These are phyloP conservation scores for Ellobium chinense DNA, from an alignment of 2,888 invertebrate species.

Conservation along the genomic window DNA sequence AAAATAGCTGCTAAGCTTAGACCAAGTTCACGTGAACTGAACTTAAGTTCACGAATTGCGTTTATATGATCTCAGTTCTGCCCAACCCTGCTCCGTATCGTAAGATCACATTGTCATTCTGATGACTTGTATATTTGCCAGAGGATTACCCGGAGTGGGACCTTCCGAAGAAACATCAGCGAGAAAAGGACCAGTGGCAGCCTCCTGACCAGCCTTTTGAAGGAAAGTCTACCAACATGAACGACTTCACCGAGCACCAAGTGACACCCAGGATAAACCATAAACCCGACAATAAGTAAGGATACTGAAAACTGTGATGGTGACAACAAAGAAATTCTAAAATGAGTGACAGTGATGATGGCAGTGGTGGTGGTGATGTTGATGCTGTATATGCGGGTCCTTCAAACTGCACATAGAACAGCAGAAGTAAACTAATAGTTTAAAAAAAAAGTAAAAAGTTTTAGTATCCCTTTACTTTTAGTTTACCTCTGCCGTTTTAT, in stretches of 20 bases:
- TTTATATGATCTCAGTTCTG: no score
- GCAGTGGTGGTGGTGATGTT: no score
- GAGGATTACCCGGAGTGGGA: slow-evolving; percentile 76
- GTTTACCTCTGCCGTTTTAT: no score
- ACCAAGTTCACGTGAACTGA: no score
- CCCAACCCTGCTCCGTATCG: no score
- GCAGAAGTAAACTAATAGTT: neutral
- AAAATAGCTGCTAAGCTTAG: no score
- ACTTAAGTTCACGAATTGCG: no score
- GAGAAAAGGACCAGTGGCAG: slow-evolving; percentile 46
- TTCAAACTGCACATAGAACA: neutral
- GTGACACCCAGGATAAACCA: slow-evolving; percentile 35
- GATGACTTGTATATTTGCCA: slow-evolving; percentile 42
- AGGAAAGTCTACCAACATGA: slow-evolving; percentile 64
- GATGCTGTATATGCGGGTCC: no score
- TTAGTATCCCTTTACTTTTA: neutral
- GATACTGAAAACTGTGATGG: no score
- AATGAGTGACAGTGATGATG: no score
- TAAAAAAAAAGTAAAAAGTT: neutral
- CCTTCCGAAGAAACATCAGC: slow-evolving; percentile 52
- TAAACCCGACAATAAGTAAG: slow-evolving; percentile 44
- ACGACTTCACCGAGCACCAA: slow-evolving; percentile 51
- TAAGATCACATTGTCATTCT: no score
- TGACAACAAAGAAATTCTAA: no score
- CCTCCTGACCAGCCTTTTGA: slow-evolving; percentile 67